A percentile compares a stretch with the other conserved stretches of the same genome.
Conservation (phyloP, 2,797 vertebrate genomes). For the Acridotheres tristis region DNA sequence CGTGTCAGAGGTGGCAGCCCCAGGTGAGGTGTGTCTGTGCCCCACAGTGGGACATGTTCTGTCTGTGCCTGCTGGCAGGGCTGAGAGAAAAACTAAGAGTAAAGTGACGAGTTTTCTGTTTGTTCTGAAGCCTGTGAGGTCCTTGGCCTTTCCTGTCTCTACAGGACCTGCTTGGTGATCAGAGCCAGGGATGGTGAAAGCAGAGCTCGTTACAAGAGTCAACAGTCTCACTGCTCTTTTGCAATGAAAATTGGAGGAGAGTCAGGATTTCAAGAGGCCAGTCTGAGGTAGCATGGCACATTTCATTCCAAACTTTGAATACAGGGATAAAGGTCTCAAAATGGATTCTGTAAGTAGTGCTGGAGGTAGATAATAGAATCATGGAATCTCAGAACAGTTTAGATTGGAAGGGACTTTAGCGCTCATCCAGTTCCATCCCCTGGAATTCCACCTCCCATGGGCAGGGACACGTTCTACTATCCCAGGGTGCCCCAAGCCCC, state of each 20-base stretch:
- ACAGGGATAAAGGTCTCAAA: background rate
- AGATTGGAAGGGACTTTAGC: background rate
- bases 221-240: slow-evolving; percentile 22
- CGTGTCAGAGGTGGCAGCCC: background rate
- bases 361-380: background rate
- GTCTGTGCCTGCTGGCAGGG: fast-evolving
- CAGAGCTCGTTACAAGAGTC: background rate
- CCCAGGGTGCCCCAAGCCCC: fast-evolving
- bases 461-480: fast-evolving
- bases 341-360: background rate
- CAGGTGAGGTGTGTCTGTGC: background rate
- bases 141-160: slow-evolving; percentile 18
- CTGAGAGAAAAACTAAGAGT: background rate
- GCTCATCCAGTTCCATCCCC: background rate
- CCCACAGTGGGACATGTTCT: fast-evolving
- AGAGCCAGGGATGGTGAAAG: background rate
- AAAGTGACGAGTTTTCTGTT: background rate
- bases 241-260: background rate
- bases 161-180: background rate
- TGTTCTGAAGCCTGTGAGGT: background rate
- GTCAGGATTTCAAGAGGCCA: background rate
- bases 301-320: background rate
- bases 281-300: background rate
- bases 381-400: background rate
- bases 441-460: background rate